Conservation (phyloP, 2,113 vertebrate species). For the Upupa epops region DNA sequence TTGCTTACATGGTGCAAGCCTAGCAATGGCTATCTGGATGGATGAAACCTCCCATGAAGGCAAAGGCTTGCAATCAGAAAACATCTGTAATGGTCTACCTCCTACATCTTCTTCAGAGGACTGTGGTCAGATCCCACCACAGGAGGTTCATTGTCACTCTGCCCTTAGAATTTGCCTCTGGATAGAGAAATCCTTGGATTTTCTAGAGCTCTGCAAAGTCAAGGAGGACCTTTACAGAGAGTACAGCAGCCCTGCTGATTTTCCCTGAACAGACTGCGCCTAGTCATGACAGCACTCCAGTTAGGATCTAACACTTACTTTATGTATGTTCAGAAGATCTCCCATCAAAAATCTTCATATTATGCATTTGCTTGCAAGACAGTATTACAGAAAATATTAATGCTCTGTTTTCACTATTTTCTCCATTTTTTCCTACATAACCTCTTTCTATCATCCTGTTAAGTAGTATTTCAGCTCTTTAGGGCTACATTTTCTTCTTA, state of each 20-base stretch:
- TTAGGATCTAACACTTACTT: background rate
- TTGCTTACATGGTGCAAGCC: background rate
- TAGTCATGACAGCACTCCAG: background rate
- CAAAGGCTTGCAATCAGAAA: background rate
- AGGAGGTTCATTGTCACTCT: background rate
- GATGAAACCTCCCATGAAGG: background rate
- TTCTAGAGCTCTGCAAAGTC: background rate
- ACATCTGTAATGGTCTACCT: background rate
- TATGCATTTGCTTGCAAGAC: background rate
- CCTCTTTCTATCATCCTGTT: background rate
- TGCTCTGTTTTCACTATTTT: background rate
- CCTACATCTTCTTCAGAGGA: background rate
- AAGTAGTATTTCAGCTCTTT: background rate
- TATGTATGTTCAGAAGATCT: background rate
- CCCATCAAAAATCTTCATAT: background rate
- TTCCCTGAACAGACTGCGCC: background rate
- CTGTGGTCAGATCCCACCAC: background rate
- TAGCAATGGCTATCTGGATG: background rate
- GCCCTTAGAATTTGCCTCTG: background rate
- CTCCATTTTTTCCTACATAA: background rate
- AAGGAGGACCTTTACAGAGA: background rate
- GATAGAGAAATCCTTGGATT: background rate
- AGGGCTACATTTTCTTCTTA: background rate
- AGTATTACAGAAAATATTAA: background rate
- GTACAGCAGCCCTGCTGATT: background rate